These are phyloP conservation scores for Piezodorus guildinii DNA, from an alignment of 1,140 invertebrate species.

Conservation along the genomic window DNA sequence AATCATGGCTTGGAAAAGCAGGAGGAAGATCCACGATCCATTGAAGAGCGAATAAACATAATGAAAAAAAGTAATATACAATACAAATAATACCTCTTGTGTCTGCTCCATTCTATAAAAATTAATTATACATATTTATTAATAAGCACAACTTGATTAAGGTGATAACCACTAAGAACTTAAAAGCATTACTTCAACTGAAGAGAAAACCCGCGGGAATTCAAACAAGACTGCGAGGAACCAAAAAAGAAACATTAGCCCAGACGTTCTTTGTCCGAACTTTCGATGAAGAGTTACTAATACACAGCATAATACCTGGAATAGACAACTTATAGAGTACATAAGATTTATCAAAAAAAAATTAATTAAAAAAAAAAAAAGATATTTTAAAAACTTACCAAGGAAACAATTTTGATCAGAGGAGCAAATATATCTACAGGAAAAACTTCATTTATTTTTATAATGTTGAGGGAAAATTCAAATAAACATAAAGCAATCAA, in stretches of 20 bases:
- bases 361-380: slow-evolving; percentile 36
- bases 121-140: too few species aligned
- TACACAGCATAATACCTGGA: slow-evolving; percentile 53
- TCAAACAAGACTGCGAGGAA: slow-evolving; percentile 56
- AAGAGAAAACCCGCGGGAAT: slow-evolving; percentile 57
- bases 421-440: slow-evolving; percentile 60
- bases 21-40: slow-evolving; percentile 69
- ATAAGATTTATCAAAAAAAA: not conserved
- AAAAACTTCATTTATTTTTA: slow-evolving; percentile 48
- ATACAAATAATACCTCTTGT: slow-evolving; percentile 43
- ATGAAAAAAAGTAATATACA: slow-evolving; percentile 66
- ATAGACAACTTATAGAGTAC: slow-evolving; percentile 29
- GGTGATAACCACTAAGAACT: too few species aligned
- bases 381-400: slow-evolving; percentile 50
- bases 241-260: slow-evolving; percentile 82
- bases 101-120: too few species aligned
- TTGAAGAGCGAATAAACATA: slow-evolving; percentile 63
- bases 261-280: slow-evolving; percentile 73
- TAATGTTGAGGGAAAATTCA: slow-evolving; percentile 34
- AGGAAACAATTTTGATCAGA: slow-evolving; percentile 57
- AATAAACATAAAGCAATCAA: slow-evolving; percentile 17
- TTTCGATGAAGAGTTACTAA: slow-evolving; percentile 67
- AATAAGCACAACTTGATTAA: too few species aligned
- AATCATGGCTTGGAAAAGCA: slow-evolving; percentile 51
- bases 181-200: slow-evolving; percentile 35